Conservation (phyloP, 2,113 vertebrate genomes). For the Lanius collurio region DNA sequence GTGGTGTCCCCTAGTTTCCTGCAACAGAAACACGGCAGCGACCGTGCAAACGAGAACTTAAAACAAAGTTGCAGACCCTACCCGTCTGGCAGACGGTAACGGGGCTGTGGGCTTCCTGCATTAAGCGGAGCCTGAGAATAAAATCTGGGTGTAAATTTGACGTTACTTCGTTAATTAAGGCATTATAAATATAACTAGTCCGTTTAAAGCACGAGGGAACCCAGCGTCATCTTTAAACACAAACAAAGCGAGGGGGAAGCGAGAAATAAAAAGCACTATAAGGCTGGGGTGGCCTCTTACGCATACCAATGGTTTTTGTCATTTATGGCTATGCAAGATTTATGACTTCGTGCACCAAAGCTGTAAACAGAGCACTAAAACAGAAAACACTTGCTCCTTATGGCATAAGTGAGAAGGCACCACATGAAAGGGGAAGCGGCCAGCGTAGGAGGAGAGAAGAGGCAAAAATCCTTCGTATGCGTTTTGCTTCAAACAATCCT, state of each 20-base stretch:
- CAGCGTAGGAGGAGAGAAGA: constrained; percentile 89
- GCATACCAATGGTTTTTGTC: constrained; percentile 89
- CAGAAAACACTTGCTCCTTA: constrained; percentile 84
- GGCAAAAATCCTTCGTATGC: constrained; percentile 83
- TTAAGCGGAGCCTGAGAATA: constrained; percentile 7
- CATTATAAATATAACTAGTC: constrained; percentile 75
- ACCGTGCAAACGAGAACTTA: background rate
- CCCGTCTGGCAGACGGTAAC: background rate
- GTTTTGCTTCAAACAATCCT: constrained; percentile 79
- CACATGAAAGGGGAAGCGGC: constrained; percentile 78
- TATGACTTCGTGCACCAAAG: constrained; percentile 84
- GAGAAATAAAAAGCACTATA: constrained; percentile 74
- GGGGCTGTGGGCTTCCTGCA: background rate
- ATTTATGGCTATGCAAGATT: constrained; percentile 90
- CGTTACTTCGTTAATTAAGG: constrained; percentile 72
- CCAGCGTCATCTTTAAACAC: constrained; percentile 81
- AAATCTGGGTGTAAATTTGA: constrained; percentile 55
- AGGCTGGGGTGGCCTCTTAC: constrained; percentile 84
- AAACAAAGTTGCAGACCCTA: background rate
- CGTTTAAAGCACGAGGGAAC: constrained; percentile 72
- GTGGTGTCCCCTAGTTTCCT: background rate
- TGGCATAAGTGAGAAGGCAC: constrained; percentile 78
- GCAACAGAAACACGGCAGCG: background rate
- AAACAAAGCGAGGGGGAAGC: constrained; percentile 77
- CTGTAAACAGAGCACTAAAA: constrained; percentile 88